Percentiles rank a stretch among this genome's conserved stretches.
phyloP scores from a whole-genome alignment of 2,797 vertebrate genomes.

The Melanotaenia boesemani region DNA sequence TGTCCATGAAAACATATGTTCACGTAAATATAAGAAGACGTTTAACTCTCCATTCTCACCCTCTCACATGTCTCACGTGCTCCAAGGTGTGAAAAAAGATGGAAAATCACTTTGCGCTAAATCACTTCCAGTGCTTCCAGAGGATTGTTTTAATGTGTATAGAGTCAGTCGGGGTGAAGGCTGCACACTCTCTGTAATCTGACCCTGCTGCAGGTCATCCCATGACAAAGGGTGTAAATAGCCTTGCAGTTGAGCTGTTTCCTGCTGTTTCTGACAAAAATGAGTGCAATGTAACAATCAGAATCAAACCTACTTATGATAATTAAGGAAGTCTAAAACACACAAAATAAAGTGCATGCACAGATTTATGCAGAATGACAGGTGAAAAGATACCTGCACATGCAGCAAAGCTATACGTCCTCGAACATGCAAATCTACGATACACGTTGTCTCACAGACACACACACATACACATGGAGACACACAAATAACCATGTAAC shows the following conservation, averaged over 20 bases:
- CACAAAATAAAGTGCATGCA: background rate
- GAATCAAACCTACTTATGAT: background rate
- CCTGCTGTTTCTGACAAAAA: slow-evolving; percentile 46
- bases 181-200: slow-evolving; percentile 68
- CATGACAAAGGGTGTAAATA: slow-evolving; percentile 74
- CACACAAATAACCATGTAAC: slow-evolving; percentile 81
- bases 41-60: slow-evolving; percentile 20
- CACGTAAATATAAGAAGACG: background rate
- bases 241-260: slow-evolving; percentile 77
- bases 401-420: slow-evolving; percentile 38
- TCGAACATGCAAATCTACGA: slow-evolving; percentile 53
- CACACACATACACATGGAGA: slow-evolving; percentile 44
- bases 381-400: slow-evolving; percentile 4
- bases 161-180: slow-evolving; percentile 33
- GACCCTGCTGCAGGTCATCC: slow-evolving; percentile 68
- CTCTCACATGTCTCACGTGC: slow-evolving; percentile 59
- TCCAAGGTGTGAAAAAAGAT: slow-evolving; percentile 68
- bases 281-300: background rate
- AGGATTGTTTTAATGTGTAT: slow-evolving; percentile 62
- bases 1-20: slow-evolving; percentile 12
- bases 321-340: background rate
- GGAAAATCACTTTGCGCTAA: slow-evolving; percentile 61
- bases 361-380: background rate
- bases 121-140: slow-evolving; percentile 59
- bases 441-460: slow-evolving; percentile 22